These are phyloP conservation scores for Phrixothrix hirtus DNA, from an alignment of 2,888 invertebrate species.

Conservation along the genomic window DNA sequence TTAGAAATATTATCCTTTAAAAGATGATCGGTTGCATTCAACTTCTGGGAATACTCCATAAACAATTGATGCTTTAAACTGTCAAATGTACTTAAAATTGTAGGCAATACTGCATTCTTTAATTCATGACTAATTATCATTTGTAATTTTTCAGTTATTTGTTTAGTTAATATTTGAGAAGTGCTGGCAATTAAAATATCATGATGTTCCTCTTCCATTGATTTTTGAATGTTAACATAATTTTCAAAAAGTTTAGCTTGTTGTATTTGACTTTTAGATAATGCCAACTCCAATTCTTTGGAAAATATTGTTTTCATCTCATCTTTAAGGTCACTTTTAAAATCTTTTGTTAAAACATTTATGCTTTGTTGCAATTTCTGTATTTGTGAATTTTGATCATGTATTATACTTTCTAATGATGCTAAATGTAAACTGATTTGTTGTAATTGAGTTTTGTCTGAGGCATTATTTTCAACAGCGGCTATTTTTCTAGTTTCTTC, in stretches of 20 bases:
- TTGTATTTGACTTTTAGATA: conserved; percentile 52
- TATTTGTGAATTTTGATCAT: conserved; percentile 49
- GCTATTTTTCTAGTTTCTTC: conserved; percentile 35
- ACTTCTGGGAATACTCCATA: conserved; percentile 72
- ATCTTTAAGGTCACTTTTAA: conserved; percentile 34
- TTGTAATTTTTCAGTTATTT: conserved; percentile 61
- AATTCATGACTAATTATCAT: conserved; percentile 62
- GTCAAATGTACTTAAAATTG: conserved; percentile 71
- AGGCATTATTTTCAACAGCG: conserved; percentile 16
- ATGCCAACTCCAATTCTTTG: conserved; percentile 50
- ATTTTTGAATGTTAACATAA: conserved; percentile 52
- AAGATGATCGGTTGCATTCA: conserved; percentile 72
- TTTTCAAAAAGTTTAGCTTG: conserved; percentile 52
- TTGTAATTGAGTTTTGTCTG: conserved; percentile 43
- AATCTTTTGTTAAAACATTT: conserved; percentile 37
- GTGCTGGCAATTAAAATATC: conserved; percentile 60
- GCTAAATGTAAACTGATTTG: conserved; percentile 46
- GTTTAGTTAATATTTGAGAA: conserved; percentile 60
- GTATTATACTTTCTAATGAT: conserved; percentile 46
- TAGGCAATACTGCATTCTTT: conserved; percentile 59
- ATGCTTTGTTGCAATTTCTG: conserved; percentile 48
- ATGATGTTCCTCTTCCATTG: conserved; percentile 58
- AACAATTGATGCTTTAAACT: conserved; percentile 75
- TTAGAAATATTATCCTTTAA: conserved; percentile 81
- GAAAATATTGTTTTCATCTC: conserved; percentile 42